Conservation (phyloP, 2,113 vertebrate species). For the Lutjanus erythropterus region DNA sequence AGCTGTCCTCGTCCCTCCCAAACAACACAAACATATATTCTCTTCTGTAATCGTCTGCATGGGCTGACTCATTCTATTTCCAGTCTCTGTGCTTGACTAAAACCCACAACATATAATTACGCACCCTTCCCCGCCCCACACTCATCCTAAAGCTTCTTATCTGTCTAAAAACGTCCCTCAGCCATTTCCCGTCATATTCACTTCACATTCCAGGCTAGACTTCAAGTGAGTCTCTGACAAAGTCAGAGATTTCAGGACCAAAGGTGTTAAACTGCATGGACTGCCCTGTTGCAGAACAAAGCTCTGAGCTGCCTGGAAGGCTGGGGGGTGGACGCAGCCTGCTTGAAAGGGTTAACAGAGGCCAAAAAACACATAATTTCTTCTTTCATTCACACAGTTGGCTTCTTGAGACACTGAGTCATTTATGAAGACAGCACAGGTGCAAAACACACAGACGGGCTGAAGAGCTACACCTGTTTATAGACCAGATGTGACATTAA, state of each 20-base stretch:
- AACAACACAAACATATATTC: slow-evolving; percentile 54
- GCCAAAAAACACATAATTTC: not conserved
- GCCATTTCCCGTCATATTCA: slow-evolving; percentile 33
- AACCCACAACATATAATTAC: slow-evolving; percentile 59
- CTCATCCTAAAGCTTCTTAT: slow-evolving; percentile 32
- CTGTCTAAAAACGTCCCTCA: slow-evolving; percentile 17
- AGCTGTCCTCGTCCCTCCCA: slow-evolving; percentile 42
- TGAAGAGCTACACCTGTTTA: not conserved
- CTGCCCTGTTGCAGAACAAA: not conserved
- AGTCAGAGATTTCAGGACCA: not conserved
- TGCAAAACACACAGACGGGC: not conserved
- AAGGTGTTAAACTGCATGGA: slow-evolving; percentile 16
- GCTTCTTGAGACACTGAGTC: not conserved
- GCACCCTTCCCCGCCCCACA: not conserved
- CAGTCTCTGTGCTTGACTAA: slow-evolving; percentile 50
- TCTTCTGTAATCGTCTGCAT: slow-evolving; percentile 67
- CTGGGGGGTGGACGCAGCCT: not conserved
- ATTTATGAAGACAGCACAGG: not conserved
- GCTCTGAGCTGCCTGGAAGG: slow-evolving; percentile 3
- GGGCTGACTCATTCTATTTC: slow-evolving; percentile 62
- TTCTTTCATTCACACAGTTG: not conserved
- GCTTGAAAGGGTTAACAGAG: not conserved
- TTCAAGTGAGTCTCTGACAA: not conserved
- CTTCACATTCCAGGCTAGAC: slow-evolving; percentile 36
- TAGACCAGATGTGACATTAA: not conserved